Evolutionary conservation across 2,113 vertebrate genomes (phyloP).

Genomic region (Calonectris borealis): DNA sequence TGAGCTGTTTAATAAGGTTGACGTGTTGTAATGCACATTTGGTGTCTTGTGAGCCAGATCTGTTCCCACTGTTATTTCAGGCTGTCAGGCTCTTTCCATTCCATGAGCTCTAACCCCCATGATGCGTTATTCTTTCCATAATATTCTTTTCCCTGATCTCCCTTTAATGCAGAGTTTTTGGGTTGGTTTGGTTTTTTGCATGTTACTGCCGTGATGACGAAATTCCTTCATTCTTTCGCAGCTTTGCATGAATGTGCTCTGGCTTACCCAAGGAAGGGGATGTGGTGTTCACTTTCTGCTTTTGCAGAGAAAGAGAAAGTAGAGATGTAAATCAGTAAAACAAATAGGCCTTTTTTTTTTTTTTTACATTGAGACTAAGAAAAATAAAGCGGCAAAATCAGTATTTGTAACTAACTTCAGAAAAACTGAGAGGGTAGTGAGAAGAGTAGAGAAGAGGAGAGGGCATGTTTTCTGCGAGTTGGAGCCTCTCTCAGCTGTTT

Average conservation of each 20-base stretch:
- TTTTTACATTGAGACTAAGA: neutral
- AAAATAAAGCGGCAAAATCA: neutral
- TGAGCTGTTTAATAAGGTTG: neutral
- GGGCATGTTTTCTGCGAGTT: neutral
- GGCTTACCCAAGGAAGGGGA: neutral
- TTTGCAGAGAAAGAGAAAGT: neutral
- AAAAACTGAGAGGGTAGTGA: neutral
- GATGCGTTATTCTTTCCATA: neutral
- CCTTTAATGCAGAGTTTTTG: neutral
- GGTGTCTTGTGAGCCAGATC: neutral
- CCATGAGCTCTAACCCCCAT: neutral
- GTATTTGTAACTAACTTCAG: neutral
- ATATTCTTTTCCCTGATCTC: neutral
- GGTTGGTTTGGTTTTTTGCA: neutral
- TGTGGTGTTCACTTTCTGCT: neutral
- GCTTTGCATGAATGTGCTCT: neutral
- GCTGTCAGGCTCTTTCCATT: neutral
- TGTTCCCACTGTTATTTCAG: neutral
- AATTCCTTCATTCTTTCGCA: neutral
- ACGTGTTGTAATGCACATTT: neutral
- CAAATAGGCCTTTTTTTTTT: neutral
- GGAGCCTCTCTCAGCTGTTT: neutral
- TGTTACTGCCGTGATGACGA: neutral
- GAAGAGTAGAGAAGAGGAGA: neutral
- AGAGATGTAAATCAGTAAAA: neutral